Conservation (phyloP, 2,797 vertebrate genomes). For the Knipowitschia caucasica region DNA sequence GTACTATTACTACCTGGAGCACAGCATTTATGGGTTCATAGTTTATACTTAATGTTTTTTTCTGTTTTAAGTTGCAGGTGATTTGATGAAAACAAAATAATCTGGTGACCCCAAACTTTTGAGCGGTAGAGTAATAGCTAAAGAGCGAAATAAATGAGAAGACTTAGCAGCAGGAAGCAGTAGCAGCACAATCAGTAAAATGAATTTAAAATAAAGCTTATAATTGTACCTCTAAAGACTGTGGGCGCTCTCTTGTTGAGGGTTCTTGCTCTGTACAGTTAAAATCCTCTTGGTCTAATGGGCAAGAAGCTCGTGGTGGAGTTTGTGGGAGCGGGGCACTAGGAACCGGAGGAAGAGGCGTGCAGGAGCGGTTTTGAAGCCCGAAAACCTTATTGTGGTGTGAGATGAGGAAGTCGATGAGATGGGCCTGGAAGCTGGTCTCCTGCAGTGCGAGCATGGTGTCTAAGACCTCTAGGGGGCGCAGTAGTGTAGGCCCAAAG, state of each 20-base stretch:
- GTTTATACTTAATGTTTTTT: too few relatives aligned
- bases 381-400: constrained; percentile 82
- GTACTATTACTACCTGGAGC: too few relatives aligned
- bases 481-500: constrained; percentile 90
- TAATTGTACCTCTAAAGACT: constrained; percentile 70
- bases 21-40: too few relatives aligned
- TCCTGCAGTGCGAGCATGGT: constrained; percentile 83
- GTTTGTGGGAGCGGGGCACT: constrained; percentile 63
- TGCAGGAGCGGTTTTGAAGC: constrained; percentile 46
- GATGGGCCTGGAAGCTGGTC: constrained; percentile 84
- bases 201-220: not conserved
- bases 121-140: too few relatives aligned
- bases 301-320: constrained; percentile 55
- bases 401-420: constrained; percentile 88
- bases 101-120: too few relatives aligned
- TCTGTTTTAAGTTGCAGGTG: too few relatives aligned
- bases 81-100: too few relatives aligned
- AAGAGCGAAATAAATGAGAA: not conserved
- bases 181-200: constrained; percentile 25
- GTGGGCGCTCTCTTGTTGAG: constrained; percentile 62
- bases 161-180: constrained; percentile 38
- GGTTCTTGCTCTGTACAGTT: constrained; percentile 27
- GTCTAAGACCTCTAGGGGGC: constrained; percentile 71
- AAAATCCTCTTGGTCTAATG: constrained; percentile 32
- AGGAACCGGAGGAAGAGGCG: constrained; percentile 63